These are phyloP conservation scores for Carcharodon carcharias DNA, from an alignment of 2,797 vertebrate genomes.

Conservation along the genomic window DNA sequence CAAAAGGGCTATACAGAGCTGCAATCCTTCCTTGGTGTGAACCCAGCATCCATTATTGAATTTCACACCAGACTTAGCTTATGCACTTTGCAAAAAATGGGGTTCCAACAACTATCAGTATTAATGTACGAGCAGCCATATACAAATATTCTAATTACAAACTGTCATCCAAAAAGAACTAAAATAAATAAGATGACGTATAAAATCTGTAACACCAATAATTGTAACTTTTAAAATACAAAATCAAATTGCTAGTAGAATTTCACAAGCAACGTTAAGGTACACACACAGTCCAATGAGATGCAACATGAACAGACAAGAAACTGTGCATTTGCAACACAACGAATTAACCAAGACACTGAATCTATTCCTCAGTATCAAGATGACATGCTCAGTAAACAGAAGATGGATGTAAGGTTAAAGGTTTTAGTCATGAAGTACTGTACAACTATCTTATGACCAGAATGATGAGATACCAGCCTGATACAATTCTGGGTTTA, in stretches of 20 bases:
- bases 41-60: not conserved
- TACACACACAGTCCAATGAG: not conserved
- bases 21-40: not conserved
- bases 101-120: not conserved
- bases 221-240: not conserved
- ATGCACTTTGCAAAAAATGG: not conserved
- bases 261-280: not conserved
- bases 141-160: conserved; percentile 22
- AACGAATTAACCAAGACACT: not conserved
- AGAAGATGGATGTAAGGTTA: not conserved
- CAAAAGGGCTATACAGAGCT: not conserved
- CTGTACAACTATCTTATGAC: not conserved
- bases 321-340: conserved; percentile 16
- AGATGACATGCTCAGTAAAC: not conserved
- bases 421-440: not conserved
- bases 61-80: conserved; percentile 5
- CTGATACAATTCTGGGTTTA: not conserved
- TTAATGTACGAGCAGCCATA: not conserved
- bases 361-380: conserved; percentile 2
- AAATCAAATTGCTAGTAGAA: conserved; percentile 5
- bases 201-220: not conserved
- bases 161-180: not conserved
- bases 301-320: not conserved
- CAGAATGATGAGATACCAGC: not conserved
- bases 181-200: conserved; percentile 18